Base-by-base conservation (phyloP, 2,888 invertebrate genomes). In the Escarpia spicata region DNA sequence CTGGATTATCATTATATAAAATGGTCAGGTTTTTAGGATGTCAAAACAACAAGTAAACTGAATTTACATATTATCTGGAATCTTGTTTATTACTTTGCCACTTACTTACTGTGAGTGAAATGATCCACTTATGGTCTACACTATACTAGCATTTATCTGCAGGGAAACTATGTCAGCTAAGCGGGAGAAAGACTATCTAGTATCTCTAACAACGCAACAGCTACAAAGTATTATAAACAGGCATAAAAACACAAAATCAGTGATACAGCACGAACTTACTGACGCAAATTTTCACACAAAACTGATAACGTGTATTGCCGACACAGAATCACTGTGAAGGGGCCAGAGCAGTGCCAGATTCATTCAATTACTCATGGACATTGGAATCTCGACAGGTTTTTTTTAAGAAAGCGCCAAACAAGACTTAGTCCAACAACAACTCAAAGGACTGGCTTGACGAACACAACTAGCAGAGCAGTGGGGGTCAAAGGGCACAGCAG, bases 251-350 rank as follows among this genome's bases (percentile, higher is more conserved):
- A 75, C 75, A 75, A 75, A 75, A 75, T 75, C 75, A 26, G 75
- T 75, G 75, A 75, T 75, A 75, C n/a, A 26, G 75, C 75, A 75
- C 75, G n/a, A 75, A 75, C 75, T 75, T 75, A 75, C 75, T 75
- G 75, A 75, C 75, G 75, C 75, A 75, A 75, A 75, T 75, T 75
- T 52, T 75, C n/a, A 52, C 75, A 75, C 75, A 75, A 75, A 75
- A 75, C 75, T 75, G 75, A 75, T 75, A 75, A 75, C 75, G n/a
- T 26, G 15, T 45, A 45, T 45, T 45, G 45, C 45, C 45, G 75
- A 75, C 75, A 75, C 26, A 6, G 75, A 75, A 75, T 75, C 75
- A 75, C 75, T n/a, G n/a, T 26, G 6, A 75, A 52, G 6, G 52
- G 15, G 52, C 8, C 75, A 19, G 19, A 75, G 75, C 75, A 15